Conservation (phyloP, 37 sponge, comb jelly and placozoan genomes). For the Cliona cf. orientalis region DNA sequence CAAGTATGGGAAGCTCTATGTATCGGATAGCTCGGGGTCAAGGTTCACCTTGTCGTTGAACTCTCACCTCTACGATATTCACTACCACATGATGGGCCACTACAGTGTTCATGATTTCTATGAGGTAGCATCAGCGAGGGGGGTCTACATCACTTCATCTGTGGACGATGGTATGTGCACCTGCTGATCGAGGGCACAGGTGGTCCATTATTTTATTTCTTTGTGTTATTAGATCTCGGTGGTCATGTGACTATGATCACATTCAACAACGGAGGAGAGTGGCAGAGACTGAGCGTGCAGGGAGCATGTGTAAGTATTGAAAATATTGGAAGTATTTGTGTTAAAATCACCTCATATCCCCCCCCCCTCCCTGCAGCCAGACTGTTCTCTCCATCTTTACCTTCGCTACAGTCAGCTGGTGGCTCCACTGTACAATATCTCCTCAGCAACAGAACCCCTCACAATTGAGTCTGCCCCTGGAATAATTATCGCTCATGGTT, state of each 20-base stretch:
- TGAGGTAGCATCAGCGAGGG: constrained; percentile 67
- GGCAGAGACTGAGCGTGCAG: constrained; percentile 30
- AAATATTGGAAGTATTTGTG: neutral
- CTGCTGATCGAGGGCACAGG: neutral
- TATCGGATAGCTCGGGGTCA: constrained; percentile 42
- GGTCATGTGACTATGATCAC: constrained; percentile 59
- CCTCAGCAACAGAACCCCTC: constrained; percentile 24
- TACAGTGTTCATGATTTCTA: constrained; percentile 63
- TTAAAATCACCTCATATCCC: neutral
- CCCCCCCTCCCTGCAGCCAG: neutral
- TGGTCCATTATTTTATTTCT: neutral
- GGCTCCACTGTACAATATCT: neutral
- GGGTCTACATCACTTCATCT: constrained; percentile 68
- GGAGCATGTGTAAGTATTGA: constrained; percentile 37
- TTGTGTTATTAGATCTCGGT: neutral
- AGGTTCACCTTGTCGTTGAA: constrained; percentile 60
- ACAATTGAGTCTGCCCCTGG: constrained; percentile 44
- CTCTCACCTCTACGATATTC: constrained; percentile 28
- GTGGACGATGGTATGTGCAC: neutral
- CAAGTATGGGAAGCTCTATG: constrained; percentile 46
- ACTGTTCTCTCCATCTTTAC: constrained; percentile 57
- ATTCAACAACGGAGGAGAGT: constrained; percentile 71
- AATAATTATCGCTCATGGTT: constrained; percentile 71
- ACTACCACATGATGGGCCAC: neutral
- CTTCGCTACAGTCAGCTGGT: constrained; percentile 31